These are phyloP conservation scores for Gymnosoma rotundatum DNA, from an alignment of 2,888 invertebrate genomes.

Conservation along the genomic window DNA sequence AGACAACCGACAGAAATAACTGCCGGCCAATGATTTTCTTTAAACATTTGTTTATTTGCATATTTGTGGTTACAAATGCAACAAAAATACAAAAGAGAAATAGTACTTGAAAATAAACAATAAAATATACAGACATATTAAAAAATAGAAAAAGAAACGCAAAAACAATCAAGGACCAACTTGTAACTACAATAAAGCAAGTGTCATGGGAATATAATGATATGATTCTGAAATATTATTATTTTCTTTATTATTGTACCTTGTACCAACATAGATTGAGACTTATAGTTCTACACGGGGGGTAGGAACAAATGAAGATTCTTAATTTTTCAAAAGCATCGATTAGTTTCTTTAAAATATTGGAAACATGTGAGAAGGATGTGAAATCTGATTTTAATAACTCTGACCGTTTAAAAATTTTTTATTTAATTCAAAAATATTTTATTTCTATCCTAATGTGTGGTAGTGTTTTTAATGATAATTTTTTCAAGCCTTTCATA, in stretches of 20 bases:
- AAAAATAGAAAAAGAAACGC: background rate
- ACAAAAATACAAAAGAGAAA: constrained; percentile 25
- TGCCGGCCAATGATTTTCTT: constrained; percentile 40
- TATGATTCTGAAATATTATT: constrained; percentile 50
- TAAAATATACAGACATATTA: background rate
- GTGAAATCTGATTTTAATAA: too few species aligned
- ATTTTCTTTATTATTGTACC: background rate
- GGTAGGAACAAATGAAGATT: too few species aligned
- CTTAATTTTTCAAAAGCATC: too few species aligned
- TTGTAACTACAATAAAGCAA: constrained; percentile 47
- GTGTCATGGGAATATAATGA: constrained; percentile 53
- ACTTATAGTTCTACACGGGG: background rate
- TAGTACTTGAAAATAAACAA: constrained; percentile 7
- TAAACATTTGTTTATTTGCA: constrained; percentile 64
- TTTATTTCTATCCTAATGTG: too few species aligned
- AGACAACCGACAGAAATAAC: constrained; percentile 47
- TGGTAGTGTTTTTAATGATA: too few species aligned
- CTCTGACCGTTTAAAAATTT: too few species aligned
- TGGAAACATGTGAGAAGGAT: too few species aligned
- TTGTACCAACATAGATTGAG: background rate
- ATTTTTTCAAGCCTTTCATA: too few species aligned
- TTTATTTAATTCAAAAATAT: too few species aligned
- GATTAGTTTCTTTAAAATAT: too few species aligned
- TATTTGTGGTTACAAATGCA: constrained; percentile 57
- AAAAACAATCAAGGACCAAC: background rate